Base-by-base conservation (phyloP, 1,140 invertebrate genomes). In the Drosophila setifemur region DNA sequence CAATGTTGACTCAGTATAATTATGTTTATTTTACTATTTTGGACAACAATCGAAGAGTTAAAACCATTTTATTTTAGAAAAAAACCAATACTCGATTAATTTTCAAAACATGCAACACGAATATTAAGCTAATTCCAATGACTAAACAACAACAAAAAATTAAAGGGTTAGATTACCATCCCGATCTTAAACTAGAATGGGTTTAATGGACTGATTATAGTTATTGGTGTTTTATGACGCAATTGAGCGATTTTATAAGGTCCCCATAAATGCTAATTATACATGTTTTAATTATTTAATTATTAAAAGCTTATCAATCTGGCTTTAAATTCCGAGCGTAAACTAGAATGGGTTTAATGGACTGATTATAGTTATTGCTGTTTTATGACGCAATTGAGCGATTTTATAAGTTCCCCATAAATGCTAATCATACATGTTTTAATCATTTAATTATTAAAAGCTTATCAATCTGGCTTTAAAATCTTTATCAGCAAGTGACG, bases 341-440 rank as follows among this genome's bases (percentile, higher is more conserved):
- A n/a, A n/a, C n/a, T n/a, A n/a, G n/a, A n/a, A n/a, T n/a, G n/a
- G n/a, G n/a, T n/a, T n/a, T n/a, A n/a, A n/a, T n/a, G n/a, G n/a
- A n/a, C n/a, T n/a, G n/a, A n/a, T n/a, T n/a, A n/a, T n/a, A n/a
- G 50, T 64, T 68, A 60, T 68, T 68, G 47, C 52, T 39, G 40
- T 57, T 45, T 50, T 57, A 60, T 81, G 77, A 81, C 77, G 77
- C 77, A 82, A 54, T 69, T 78, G 37, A 57, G 9, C n/a, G 31
- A 45, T 48, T 44, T 61, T 12, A 79, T 70, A 79, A 75, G 49
- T 19, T 58, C 60, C 70, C 43, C 43, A 40, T 52, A 78, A 40
- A 25, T 47, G n/a, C 11, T 9, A 12, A 29, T 18, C 16, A 49
- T 12, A 42, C 4, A 18, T 45, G 42, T 42, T 47, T 16, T 29